Base-by-base conservation (phyloP, 2,888 invertebrate species). In the Dicyrtomina minuta region DNA sequence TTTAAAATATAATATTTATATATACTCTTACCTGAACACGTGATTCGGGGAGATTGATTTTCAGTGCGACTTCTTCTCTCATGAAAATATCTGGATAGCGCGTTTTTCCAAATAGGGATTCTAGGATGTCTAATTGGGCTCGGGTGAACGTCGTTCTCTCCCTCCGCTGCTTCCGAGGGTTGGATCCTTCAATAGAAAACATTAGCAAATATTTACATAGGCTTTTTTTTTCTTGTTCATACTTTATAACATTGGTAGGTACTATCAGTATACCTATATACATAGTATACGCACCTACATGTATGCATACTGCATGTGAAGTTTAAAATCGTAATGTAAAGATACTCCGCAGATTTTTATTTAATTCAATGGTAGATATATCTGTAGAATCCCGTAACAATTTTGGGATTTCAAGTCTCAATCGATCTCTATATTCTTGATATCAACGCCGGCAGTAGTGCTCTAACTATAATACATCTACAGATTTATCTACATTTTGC, bases 31-130 rank as follows among this genome's bases (percentile, higher is more conserved):
- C 98, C 91, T 98, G 98, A 12, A 98, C 97, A 83, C 99, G 86
- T 26, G 96, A 96, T 84, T 99, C 99, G 0, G 98, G 96, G 61
- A 99, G 85, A 84, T 92, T 95, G 80, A 99, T 98, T 85, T 98
- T 97, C 69, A 96, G 83, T 0, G 99, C 98, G 59, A 98, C 97
- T 83, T 99, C 99, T 81, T 99, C 99, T 69, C 99, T 85, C 96
- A 97, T 96, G 85, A 98, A 99, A 82, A 99, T 98, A 84, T 99
- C 99, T 4, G 99, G 93, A 85, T 99, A 99, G 80, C 97, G 86
- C 10, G 98, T 99, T 84, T 96, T 98, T 78, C 89, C 88, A 83
- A 99, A 99, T 59, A 98, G 85, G 0, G 90, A 86, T 81, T 99
- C 99, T 74, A 99, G 84, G 10, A 97, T 89, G 83, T 98, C 97